phyloP scores from a whole-genome alignment of 2,888 invertebrate genomes.

The Scelioninae gen. 2 region DNA sequence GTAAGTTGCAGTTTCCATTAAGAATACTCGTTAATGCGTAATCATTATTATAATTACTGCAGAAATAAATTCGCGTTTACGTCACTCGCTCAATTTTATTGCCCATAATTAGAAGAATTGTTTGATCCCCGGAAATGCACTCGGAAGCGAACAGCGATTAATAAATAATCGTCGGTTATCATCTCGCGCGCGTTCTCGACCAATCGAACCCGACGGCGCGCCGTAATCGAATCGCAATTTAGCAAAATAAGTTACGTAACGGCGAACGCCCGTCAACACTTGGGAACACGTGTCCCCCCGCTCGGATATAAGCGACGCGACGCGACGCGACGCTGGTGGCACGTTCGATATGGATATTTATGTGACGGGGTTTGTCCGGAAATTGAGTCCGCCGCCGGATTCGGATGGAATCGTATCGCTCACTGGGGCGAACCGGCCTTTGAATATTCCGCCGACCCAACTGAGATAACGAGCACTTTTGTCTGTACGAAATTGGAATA shows the following conservation, averaged over 20 bases:
- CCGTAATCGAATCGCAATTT: conserved; percentile 49
- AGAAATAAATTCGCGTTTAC: no score
- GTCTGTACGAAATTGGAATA: conserved; percentile 57
- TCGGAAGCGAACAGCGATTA: no score
- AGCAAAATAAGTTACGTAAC: conserved; percentile 53
- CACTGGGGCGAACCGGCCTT: conserved; percentile 54
- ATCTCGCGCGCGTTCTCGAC: conserved; percentile 27
- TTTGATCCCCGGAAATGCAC: no score
- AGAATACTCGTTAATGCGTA: no score
- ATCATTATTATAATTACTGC: no score
- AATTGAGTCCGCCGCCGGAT: conserved; percentile 59
- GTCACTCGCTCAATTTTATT: no score
- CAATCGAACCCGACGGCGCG: conserved; percentile 20
- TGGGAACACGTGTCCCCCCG: conserved; percentile 38
- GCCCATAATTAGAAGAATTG: no score
- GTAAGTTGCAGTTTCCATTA: no score
- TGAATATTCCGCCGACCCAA: conserved; percentile 57
- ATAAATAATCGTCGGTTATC: no score
- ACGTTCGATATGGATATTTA: conserved; percentile 62
- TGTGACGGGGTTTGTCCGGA: conserved; percentile 61
- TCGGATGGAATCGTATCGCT: conserved; percentile 60
- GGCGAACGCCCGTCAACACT: conserved; percentile 50
- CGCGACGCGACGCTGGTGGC: conserved; percentile 18
- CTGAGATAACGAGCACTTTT: conserved; percentile 59
- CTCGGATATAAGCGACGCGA: conserved; percentile 10